phyloP scores from a whole-genome alignment of 1,140 invertebrate genomes.

The Drosophila pallidifrons region DNA sequence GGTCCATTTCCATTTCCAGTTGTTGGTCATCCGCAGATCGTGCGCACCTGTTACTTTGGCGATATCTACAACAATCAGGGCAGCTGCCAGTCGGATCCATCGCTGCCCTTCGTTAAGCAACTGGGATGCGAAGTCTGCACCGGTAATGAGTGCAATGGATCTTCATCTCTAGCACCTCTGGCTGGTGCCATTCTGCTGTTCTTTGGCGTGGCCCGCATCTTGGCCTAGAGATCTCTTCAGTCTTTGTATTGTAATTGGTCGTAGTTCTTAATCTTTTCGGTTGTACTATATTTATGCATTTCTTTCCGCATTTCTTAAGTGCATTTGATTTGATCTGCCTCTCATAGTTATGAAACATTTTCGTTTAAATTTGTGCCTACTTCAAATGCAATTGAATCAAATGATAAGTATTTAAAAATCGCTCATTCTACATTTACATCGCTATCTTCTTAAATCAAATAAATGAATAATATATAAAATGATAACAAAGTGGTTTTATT shows the following conservation, averaged over 20 bases:
- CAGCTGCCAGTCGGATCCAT: conserved; percentile 75
- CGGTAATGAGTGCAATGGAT: conserved; percentile 77
- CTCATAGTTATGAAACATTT: conserved; percentile 36
- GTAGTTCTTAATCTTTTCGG: conserved; percentile 39
- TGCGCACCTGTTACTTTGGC: conserved; percentile 75
- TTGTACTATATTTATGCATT: conserved; percentile 29
- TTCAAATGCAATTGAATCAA: conserved; percentile 35
- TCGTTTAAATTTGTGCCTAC: conserved; percentile 49
- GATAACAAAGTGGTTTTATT: too few species aligned
- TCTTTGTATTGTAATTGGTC: conserved; percentile 12
- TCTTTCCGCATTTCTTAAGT: conserved; percentile 22
- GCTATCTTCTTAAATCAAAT: conserved; percentile 2
- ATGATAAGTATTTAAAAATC: background rate
- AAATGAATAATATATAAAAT: background rate
- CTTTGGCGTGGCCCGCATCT: conserved; percentile 70
- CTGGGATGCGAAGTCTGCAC: conserved; percentile 77
- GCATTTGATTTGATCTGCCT: conserved; percentile 32
- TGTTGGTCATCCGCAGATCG: conserved; percentile 69
- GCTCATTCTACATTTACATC: too few species aligned
- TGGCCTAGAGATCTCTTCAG: conserved; percentile 66
- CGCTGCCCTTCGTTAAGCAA: conserved; percentile 72
- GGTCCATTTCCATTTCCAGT: conserved; percentile 47
- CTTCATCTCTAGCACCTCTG: conserved; percentile 58
- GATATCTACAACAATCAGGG: conserved; percentile 60
- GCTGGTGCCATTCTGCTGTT: conserved; percentile 68